Evolutionary conservation across 2,113 vertebrate genomes (phyloP).

Genomic region (Lagopus muta): DNA sequence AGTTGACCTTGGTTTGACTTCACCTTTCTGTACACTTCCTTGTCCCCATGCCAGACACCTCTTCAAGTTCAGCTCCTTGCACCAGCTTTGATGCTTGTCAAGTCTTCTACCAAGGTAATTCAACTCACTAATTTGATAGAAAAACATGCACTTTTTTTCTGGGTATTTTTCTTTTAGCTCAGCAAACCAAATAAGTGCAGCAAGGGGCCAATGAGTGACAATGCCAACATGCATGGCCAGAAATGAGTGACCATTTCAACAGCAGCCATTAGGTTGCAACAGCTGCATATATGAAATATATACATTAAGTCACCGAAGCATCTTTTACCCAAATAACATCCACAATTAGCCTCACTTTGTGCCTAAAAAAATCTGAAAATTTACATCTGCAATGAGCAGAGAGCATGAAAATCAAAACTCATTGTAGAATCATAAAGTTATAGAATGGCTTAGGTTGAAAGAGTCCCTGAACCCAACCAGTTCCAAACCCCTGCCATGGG

Average conservation of each 20-base stretch:
- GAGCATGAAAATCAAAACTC: neutral
- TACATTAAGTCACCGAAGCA: neutral
- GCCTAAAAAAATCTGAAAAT: neutral
- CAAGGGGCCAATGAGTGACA: accelerated
- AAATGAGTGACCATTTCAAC: neutral
- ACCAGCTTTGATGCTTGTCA: neutral
- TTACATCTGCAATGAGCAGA: neutral
- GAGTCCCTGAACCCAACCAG: too few species aligned
- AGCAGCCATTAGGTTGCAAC: neutral
- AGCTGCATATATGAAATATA: neutral
- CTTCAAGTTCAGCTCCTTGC: neutral
- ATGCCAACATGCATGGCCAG: neutral
- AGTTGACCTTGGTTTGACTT: neutral
- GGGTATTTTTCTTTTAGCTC: neutral
- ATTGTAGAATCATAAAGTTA: too few species aligned
- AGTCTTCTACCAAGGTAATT: neutral
- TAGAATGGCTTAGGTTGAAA: too few species aligned
- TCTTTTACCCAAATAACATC: neutral
- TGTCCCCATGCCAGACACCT: neutral
- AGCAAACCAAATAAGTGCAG: neutral
- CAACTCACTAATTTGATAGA: neutral
- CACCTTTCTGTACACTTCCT: neutral
- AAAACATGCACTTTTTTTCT: accelerated
- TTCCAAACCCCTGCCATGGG: too few species aligned
- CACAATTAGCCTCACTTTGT: neutral